These are phyloP conservation scores for Rhingia rostrata DNA, from an alignment of 2,888 invertebrate genomes.

Conservation along the genomic window DNA sequence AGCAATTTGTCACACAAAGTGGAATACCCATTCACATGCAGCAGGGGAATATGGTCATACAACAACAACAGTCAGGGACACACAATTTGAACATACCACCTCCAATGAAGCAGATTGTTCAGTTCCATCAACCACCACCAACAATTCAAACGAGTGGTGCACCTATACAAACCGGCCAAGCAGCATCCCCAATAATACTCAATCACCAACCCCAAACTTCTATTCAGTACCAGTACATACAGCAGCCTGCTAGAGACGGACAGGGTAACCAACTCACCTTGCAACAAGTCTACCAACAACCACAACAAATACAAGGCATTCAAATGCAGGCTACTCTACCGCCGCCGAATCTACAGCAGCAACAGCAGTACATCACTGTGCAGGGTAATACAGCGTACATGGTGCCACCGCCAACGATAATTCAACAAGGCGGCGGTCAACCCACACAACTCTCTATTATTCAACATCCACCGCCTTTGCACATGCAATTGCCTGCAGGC, in stretches of 20 bases:
- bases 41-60: slow-evolving; percentile 76
- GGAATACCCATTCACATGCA: slow-evolving; percentile 76
- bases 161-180: slow-evolving; percentile 28
- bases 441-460: slow-evolving; percentile 71
- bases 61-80: slow-evolving; percentile 73
- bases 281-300: slow-evolving; percentile 65
- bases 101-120: slow-evolving; percentile 69
- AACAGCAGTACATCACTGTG: slow-evolving; percentile 76
- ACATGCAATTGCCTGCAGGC: slow-evolving; percentile 68
- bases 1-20: slow-evolving; percentile 75
- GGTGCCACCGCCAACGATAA: slow-evolving; percentile 77
- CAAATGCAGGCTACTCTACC: slow-evolving; percentile 65
- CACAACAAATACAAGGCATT: slow-evolving; percentile 70
- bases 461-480: slow-evolving; percentile 69
- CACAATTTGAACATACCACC: slow-evolving; percentile 75
- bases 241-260: slow-evolving; percentile 67
- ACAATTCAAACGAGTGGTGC: slow-evolving; percentile 40
- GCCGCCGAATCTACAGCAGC: slow-evolving; percentile 59
- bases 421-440: slow-evolving; percentile 69
- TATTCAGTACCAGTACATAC: slow-evolving; percentile 74
- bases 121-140: slow-evolving; percentile 70
- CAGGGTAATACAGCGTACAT: slow-evolving; percentile 77
- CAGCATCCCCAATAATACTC: slow-evolving; percentile 68
- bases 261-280: slow-evolving; percentile 60
- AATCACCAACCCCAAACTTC: slow-evolving; percentile 72